Evolutionary conservation across 2,797 vertebrate species (phyloP).

Genomic region (Tragopan temminckii): DNA sequence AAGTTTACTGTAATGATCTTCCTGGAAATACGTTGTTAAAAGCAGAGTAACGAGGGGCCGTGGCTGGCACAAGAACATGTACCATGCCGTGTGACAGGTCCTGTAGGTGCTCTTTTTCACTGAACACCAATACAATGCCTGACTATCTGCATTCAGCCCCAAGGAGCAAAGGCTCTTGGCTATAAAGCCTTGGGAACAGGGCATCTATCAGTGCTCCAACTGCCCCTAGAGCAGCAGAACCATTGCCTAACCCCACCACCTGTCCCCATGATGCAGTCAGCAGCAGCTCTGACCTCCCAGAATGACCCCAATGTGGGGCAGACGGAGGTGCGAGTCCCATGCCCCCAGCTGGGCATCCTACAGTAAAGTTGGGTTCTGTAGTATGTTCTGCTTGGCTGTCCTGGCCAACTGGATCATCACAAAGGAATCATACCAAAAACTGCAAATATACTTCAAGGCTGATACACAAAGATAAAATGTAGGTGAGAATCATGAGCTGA

Average conservation of each 20-base stretch:
- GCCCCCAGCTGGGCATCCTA: not conserved
- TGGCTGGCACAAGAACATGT: not conserved
- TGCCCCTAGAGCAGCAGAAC: not conserved
- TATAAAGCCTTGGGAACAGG: not conserved
- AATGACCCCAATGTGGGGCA: not conserved
- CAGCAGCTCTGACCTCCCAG: not conserved
- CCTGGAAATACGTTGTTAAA: slow-evolving; percentile 33
- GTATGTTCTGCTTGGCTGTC: not conserved
- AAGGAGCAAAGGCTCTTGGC: not conserved
- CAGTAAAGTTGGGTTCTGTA: not conserved
- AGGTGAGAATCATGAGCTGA: not conserved
- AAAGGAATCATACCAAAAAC: not conserved
- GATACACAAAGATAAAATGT: not conserved
- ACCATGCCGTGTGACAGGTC: not conserved
- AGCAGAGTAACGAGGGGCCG: not conserved
- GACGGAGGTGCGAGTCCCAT: rapidly evolving
- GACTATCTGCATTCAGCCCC: not conserved
- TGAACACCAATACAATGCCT: not conserved
- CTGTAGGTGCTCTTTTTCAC: slow-evolving; percentile 22
- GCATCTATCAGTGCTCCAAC: not conserved
- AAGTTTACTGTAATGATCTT: not conserved
- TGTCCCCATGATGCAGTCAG: not conserved
- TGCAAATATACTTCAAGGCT: not conserved
- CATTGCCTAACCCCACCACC: not conserved
- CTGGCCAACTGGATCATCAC: not conserved